phyloP scores from a whole-genome alignment of 2,888 invertebrate genomes.

The Andrena bicolor region DNA sequence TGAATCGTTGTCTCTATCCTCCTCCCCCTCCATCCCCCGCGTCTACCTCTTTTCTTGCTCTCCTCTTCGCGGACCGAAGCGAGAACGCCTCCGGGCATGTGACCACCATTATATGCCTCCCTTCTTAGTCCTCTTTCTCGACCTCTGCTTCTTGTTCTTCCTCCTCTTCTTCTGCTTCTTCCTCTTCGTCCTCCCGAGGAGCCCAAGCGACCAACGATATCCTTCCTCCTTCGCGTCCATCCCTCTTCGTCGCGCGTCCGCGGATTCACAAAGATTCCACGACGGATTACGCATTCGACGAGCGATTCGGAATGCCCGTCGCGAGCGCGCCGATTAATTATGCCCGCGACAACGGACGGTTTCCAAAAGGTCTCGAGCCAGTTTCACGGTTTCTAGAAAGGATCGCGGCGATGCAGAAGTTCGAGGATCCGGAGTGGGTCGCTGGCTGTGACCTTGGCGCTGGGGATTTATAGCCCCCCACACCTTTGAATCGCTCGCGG shows the following conservation, averaged over 20 bases:
- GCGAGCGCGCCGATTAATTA: constrained; percentile 56
- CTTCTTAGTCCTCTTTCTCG: constrained; percentile 53
- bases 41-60: constrained; percentile 61
- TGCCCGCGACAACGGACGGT: constrained; percentile 23
- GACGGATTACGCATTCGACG: constrained; percentile 66
- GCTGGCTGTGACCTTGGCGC: neutral
- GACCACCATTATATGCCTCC: constrained; percentile 81
- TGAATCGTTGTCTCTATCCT: constrained; percentile 40
- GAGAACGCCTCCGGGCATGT: constrained; percentile 73
- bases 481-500: neutral
- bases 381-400: constrained; percentile 20
- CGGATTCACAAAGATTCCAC: constrained; percentile 84
- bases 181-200: constrained; percentile 45
- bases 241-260: constrained; percentile 39
- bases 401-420: neutral
- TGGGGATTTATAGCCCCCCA: neutral
- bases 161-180: constrained; percentile 41
- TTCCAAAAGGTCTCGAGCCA: constrained; percentile 20
- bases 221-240: constrained; percentile 46
- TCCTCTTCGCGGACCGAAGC: constrained; percentile 67
- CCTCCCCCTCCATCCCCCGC: constrained; percentile 7
- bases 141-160: constrained; percentile 49
- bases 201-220: constrained; percentile 2
- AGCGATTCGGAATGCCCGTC: constrained; percentile 61
- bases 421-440: neutral